Base-by-base conservation (phyloP, 1,140 invertebrate genomes). In the Zaprionus ghesquierei region DNA sequence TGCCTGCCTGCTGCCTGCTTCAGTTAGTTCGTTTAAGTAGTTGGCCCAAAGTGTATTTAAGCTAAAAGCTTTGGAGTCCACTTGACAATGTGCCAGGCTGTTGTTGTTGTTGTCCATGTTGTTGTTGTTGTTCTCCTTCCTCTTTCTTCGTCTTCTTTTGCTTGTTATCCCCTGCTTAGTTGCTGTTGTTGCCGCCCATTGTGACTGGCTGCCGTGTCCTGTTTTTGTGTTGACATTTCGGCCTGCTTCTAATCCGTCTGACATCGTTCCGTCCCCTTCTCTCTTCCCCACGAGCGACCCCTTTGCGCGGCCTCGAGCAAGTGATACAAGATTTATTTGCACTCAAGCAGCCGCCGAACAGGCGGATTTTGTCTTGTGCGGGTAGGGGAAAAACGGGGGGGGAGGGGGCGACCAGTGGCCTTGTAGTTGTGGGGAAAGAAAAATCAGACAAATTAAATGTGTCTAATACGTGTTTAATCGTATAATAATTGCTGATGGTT, bases 41-140 rank as follows among this genome's bases (percentile, higher is more conserved):
- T 89, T 89, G 82, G 84, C 79, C 82, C 74, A 75, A 89, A 89
- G 84, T 89, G 84, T 89, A 87, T 89, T 89, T 89, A 89, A 89
- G 84, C 84, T 89, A 89, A 89, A 89, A 89, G 84, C 84, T 80
- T 84, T 77, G 75, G 69, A 84, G 63, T 66, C 64, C 69, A 74
- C 79, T 84, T 84, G 82, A 87, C 82, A 82, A 82, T 82, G 75
- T 74, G 82, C 82, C 82, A 86, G 79, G 76, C 75, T 87, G 60
- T 65, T 69, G 29, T 69, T 62, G 62, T 65, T 75, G 46, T 59
- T 70, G 58, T 62, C 51, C 8, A 38, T 49, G 10, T 46, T 49
- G 10, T 55, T 51, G 13, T 60, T 33, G 20, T 31, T 33, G 41
- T 2, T 49, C 15, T 23, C 23, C 20, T 29, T 49, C 53, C 25